Percentiles rank a stretch among this genome's conserved stretches.
phyloP scores from a whole-genome alignment of 2,797 vertebrate genomes.

The Clamator glandarius region DNA sequence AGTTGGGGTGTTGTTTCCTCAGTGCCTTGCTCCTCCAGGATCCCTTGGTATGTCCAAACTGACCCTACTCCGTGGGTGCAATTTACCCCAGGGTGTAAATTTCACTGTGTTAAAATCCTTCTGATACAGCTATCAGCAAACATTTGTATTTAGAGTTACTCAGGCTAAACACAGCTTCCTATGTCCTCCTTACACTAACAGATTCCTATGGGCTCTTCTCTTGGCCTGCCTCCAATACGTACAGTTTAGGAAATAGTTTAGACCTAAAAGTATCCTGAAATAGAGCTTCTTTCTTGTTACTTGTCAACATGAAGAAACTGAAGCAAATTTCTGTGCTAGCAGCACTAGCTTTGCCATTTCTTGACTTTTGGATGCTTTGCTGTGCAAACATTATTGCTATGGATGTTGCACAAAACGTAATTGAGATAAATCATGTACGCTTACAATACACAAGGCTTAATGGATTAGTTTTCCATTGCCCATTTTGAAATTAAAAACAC shows the following conservation, averaged over 20 bases:
- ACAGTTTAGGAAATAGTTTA: not conserved
- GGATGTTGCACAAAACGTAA: not conserved
- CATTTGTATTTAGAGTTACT: not conserved
- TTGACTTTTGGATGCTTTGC: not conserved
- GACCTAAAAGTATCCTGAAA: not conserved
- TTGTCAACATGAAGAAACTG: not conserved
- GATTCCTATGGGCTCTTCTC: not conserved
- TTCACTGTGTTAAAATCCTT: not conserved
- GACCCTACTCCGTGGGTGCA: accelerated
- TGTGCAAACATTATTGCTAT: not conserved
- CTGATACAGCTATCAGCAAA: not conserved
- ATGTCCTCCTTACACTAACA: not conserved
- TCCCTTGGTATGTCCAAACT: not conserved
- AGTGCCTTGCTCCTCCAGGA: not conserved
- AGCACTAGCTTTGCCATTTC: not conserved
- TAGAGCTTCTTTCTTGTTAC: not conserved
- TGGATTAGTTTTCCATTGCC: conserved; percentile 59
- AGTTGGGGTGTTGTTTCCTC: not conserved
- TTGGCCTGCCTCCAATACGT: not conserved
- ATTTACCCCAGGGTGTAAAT: not conserved
- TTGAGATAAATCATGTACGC: conserved; percentile 23
- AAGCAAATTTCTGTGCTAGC: not conserved
- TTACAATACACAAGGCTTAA: conserved; percentile 31
- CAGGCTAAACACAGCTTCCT: not conserved
- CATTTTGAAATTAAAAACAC: conserved; percentile 22